A percentile compares a stretch with the other conserved stretches of the same genome.
Evolutionary conservation across 2,888 invertebrate species (phyloP).

Genomic region (Marronus borbonicus): DNA sequence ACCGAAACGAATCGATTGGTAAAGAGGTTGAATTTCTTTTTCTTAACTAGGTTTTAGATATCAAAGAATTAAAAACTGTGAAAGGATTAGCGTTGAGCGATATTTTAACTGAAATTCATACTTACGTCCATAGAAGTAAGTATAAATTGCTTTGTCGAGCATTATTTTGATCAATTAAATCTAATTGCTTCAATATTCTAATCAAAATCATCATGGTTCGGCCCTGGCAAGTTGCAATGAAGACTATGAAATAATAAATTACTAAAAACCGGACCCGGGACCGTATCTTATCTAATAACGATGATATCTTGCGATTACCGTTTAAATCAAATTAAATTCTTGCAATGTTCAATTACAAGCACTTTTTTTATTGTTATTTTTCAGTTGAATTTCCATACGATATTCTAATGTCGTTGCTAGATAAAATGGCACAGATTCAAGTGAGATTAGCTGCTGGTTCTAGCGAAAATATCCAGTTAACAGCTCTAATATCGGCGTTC

Average conservation of each 20-base stretch:
- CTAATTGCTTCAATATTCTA: too few species aligned
- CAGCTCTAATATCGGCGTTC: slow-evolving; percentile 92
- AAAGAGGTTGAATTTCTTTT: neutral
- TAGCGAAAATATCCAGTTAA: slow-evolving; percentile 91
- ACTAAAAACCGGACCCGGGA: too few species aligned
- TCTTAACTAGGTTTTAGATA: slow-evolving; percentile 71
- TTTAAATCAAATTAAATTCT: too few species aligned
- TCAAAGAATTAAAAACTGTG: slow-evolving; percentile 86
- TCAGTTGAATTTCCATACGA: slow-evolving; percentile 90
- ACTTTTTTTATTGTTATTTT: slow-evolving; percentile 61
- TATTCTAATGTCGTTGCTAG: slow-evolving; percentile 83
- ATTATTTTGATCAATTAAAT: neutral
- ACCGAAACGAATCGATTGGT: neutral
- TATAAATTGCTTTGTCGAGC: slow-evolving; percentile 55
- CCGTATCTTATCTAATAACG: too few species aligned
- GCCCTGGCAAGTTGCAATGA: too few species aligned
- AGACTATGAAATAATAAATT: too few species aligned
- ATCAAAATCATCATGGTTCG: too few species aligned
- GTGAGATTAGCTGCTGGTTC: slow-evolving; percentile 88
- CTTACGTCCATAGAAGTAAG: slow-evolving; percentile 89
- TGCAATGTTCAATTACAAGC: neutral
- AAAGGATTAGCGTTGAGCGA: slow-evolving; percentile 96
- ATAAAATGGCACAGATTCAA: slow-evolving; percentile 93
- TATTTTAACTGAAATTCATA: slow-evolving; percentile 92
- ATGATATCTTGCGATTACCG: too few species aligned